Evolutionary conservation across 2,888 invertebrate genomes (phyloP), one percentile per base, ranked within the genome.

Genomic region (Tortricodes alternella): DNA sequence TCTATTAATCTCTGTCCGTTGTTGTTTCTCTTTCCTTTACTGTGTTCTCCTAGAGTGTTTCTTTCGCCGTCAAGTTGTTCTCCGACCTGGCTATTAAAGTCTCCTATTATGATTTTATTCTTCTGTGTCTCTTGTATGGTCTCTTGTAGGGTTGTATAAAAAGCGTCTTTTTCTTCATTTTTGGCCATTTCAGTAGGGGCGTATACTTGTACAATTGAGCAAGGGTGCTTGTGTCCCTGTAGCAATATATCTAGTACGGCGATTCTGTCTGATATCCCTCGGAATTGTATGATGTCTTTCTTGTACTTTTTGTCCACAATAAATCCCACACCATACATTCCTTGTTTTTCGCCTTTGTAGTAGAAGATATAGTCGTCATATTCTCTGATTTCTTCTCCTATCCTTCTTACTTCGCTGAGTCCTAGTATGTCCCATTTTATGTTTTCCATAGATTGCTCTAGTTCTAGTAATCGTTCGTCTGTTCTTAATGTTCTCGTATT

Each of bases 391-490:
- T 11, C 62, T 58, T 64, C 59, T 2, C 61, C 60, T 39, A 53
- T 52, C 56, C 65, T 24, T 58, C 60, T 56, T 1, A 63, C 58
- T 58, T 62, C 63, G n/a, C 60, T 62, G 6, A 65, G 21, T 16
- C 60, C 60, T 2, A 62, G 3, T 2, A 65, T 61, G 27, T 62
- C 58, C 61, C 59, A 62, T 48, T 64, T 64, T 19, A 62, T 59
- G 0, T 43, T 11, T 35, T 59, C 16, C 27, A 64, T 9, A 1
- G 60, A 61, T 32, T 53, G 48, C 27, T 6, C 53, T 6, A 62
- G 21, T 61, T 62, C 61, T 7, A 21, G 3, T n/a, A 34, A 9
- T 23, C 23, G 43, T 43, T 51, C 51, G 19, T 51, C 51, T 13
- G 13, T 13, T 48, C 21, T 23, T 23, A 52, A 11, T 18, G 53